A percentile compares a stretch with the other conserved stretches of the same genome.
phyloP scores from a whole-genome alignment of 35 echinoderm and acorn worm species.

The Acanthaster planci region DNA sequence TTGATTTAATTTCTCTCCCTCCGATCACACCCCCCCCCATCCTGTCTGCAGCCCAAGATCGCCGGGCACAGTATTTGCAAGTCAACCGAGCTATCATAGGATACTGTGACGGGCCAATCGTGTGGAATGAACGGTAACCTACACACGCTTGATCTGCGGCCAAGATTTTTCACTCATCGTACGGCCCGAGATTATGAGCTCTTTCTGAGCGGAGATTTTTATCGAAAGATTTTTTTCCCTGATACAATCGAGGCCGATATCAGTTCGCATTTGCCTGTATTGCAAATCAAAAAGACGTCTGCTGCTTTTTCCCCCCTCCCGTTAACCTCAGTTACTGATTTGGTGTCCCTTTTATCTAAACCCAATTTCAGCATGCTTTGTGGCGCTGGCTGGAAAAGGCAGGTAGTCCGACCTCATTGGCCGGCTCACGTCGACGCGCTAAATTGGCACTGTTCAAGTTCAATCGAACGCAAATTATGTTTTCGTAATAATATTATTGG shows the following conservation, averaged over 20 bases:
- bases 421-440: not conserved
- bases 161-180: not conserved
- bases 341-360: no score
- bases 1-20: no score
- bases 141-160: not conserved
- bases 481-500: no score
- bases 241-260: not conserved
- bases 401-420: not conserved
- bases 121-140: constrained; percentile 19
- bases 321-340: no score
- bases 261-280: not conserved
- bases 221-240: no score
- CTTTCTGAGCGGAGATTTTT: not conserved
- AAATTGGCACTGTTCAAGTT: constrained; percentile 17
- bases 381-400: no score
- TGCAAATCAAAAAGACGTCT: not conserved
- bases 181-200: not conserved
- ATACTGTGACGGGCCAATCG: not conserved
- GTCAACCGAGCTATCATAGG: not conserved
- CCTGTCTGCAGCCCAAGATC: no score
- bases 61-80: not conserved
- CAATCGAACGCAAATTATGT: not conserved
- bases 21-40: no score
- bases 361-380: no score
- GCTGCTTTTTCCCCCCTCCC: no score